phyloP scores from a whole-genome alignment of 2,113 vertebrate species.

The Rallus limicola region DNA sequence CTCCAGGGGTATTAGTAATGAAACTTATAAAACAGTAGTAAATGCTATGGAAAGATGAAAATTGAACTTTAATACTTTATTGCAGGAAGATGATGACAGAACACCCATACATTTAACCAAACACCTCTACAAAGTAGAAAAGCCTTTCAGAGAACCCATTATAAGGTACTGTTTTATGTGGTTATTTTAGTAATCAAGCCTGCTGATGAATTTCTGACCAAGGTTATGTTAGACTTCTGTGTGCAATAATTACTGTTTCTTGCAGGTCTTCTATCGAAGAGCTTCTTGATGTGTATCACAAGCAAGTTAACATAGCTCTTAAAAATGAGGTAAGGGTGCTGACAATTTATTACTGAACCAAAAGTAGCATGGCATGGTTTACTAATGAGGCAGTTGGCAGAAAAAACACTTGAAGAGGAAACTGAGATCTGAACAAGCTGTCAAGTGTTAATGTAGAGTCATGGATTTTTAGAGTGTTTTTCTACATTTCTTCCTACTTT shows the following conservation, averaged over 20 bases:
- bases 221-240: background rate
- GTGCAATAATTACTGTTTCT: conserved; percentile 19
- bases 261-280: conserved; percentile 87
- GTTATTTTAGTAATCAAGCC: background rate
- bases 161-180: conserved; percentile 80
- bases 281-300: conserved; percentile 88
- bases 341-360: too few relatives aligned
- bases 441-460: background rate
- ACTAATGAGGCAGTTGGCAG: background rate
- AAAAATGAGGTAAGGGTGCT: conserved; percentile 84
- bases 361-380: background rate
- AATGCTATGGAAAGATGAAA: background rate
- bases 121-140: conserved; percentile 86
- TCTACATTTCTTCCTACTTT: background rate
- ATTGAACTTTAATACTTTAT: background rate
- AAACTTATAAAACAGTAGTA: background rate
- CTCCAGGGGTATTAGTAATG: background rate
- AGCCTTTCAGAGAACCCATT: conserved; percentile 90
- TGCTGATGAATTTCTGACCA: background rate
- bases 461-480: background rate
- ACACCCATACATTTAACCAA: conserved; percentile 84
- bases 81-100: conserved; percentile 89
- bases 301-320: conserved; percentile 84
- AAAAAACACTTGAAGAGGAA: background rate
- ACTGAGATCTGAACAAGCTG: background rate